Percentiles rank a stretch among this genome's conserved stretches.
Evolutionary conservation across 2,113 vertebrate genomes (phyloP).

Genomic region (Diglossa brunneiventris): DNA sequence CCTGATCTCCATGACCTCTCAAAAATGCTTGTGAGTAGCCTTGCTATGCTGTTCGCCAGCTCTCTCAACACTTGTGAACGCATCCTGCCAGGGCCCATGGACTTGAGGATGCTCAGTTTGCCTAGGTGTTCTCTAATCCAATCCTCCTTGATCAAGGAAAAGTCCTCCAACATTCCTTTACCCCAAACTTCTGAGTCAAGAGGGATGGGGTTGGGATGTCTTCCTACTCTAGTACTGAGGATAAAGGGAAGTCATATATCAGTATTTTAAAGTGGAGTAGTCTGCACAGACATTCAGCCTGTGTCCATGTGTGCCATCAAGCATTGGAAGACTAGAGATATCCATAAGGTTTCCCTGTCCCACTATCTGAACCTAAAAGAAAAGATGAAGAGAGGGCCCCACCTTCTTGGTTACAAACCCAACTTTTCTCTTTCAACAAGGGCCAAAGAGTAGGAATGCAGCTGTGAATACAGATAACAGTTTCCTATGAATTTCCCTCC

Average conservation of each 20-base stretch:
- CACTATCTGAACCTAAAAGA: not conserved
- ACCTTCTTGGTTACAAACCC: not conserved
- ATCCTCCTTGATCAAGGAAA: too few species aligned
- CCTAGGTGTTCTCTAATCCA: not conserved
- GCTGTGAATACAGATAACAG: not conserved
- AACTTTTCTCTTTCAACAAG: not conserved
- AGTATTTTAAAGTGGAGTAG: not conserved
- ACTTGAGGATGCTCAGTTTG: not conserved
- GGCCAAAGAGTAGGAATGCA: not conserved
- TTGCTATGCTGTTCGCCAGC: not conserved
- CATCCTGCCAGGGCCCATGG: not conserved
- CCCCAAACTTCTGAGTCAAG: not conserved
- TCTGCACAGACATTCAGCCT: not conserved
- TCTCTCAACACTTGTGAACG: not conserved
- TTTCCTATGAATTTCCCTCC: not conserved
- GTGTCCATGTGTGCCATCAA: rapidly evolving
- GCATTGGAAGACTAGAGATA: not conserved
- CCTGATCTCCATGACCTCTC: not conserved
- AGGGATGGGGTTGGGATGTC: not conserved
- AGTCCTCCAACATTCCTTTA: not conserved
- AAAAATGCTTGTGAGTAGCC: not conserved
- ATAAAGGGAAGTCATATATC: not conserved
- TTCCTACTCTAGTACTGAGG: not conserved
- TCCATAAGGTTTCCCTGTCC: not conserved
- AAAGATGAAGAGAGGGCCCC: not conserved